phyloP scores from a whole-genome alignment of 1,140 invertebrate species.

The Leptopilina boulardi region DNA sequence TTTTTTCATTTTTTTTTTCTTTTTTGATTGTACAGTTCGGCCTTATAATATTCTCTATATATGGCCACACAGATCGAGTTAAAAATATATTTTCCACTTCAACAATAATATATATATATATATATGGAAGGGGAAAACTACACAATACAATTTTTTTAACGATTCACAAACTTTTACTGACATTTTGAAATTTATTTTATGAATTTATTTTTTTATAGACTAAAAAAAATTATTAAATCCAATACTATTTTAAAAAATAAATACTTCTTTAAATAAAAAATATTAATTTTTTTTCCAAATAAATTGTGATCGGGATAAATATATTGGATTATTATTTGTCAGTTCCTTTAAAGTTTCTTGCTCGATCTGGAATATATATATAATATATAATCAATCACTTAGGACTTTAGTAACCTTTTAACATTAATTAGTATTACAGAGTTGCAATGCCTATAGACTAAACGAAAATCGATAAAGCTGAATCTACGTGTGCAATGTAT shows the following conservation, averaged over 20 bases:
- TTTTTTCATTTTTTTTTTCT: no score
- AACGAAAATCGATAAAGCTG: constrained; percentile 42
- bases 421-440: constrained; percentile 26
- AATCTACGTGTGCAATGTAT: constrained; percentile 43
- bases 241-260: no score
- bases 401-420: constrained; percentile 27
- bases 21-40: constrained; percentile 19
- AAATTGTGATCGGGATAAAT: background rate
- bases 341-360: background rate
- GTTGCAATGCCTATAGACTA: constrained; percentile 35
- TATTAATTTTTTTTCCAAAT: background rate
- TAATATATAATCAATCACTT: constrained; percentile 11
- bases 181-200: background rate
- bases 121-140: background rate
- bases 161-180: background rate
- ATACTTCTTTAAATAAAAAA: no score
- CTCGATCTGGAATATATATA: constrained; percentile 2
- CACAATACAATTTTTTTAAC: background rate
- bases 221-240: no score
- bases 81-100: background rate
- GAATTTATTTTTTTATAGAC: no score
- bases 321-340: background rate
- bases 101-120: background rate
- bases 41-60: background rate
- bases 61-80: constrained; percentile 24